These are phyloP conservation scores for Propithecus coquereli DNA, from an alignment of 2,113 vertebrate genomes.

Conservation along the genomic window DNA sequence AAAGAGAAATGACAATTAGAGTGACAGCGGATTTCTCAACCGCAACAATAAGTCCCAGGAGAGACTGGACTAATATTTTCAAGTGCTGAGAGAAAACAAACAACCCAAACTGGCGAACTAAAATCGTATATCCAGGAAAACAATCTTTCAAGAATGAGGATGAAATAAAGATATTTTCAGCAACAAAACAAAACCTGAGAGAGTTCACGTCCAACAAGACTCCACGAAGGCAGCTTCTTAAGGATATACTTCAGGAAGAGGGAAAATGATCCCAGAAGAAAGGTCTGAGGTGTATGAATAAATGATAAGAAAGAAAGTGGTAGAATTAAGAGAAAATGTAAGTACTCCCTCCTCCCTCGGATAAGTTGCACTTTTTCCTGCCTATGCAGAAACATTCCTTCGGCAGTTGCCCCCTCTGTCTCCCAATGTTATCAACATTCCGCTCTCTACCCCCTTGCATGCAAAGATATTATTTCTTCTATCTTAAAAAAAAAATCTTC, in stretches of 20 bases:
- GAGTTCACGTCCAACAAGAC: not conserved
- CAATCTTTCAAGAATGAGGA: not conserved
- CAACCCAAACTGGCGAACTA: not conserved
- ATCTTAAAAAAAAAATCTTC: not conserved
- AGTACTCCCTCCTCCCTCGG: not conserved
- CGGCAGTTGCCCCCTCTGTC: not conserved
- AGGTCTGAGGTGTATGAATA: not conserved
- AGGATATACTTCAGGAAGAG: not conserved
- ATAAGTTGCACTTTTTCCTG: not conserved
- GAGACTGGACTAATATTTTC: not conserved
- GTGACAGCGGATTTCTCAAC: not conserved
- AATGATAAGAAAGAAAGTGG: not conserved
- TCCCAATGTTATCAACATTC: not conserved
- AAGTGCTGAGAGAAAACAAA: not conserved
- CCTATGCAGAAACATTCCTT: not conserved
- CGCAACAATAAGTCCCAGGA: not conserved
- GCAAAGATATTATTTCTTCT: not conserved
- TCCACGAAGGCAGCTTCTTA: not conserved
- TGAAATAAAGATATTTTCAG: conserved; percentile 34
- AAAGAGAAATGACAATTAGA: not conserved
- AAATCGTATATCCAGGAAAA: not conserved
- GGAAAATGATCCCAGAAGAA: not conserved
- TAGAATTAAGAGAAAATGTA: not conserved
- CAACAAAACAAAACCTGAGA: not conserved
- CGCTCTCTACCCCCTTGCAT: not conserved